Conservation (phyloP, 2,113 vertebrate species). For the Anguilla rostrata region DNA sequence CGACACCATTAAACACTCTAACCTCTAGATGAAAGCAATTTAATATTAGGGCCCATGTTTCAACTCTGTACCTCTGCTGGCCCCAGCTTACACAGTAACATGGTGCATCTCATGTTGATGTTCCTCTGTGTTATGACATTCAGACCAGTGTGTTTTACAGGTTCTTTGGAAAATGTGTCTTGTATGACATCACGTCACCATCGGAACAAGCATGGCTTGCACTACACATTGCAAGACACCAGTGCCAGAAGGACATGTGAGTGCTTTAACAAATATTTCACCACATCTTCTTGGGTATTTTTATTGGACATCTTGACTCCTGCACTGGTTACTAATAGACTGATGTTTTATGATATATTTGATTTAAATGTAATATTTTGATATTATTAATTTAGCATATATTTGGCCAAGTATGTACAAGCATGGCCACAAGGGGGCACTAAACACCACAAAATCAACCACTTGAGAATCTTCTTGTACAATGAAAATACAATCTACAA, state of each 20-base stretch:
- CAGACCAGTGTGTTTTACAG: background rate
- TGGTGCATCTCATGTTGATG: background rate
- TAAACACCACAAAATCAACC: background rate
- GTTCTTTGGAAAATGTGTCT: background rate
- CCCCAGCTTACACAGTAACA: background rate
- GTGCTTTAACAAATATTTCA: background rate
- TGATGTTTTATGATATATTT: too few species aligned
- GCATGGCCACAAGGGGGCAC: constrained; percentile 23
- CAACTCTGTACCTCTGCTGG: background rate
- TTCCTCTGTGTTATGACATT: background rate
- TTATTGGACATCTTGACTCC: too few species aligned
- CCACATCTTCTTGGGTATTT: too few species aligned
- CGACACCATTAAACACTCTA: too few species aligned
- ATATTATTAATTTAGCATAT: background rate
- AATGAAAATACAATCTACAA: background rate
- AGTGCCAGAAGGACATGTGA: constrained; percentile 21
- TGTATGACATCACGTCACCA: background rate
- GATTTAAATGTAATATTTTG: background rate
- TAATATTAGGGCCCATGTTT: background rate
- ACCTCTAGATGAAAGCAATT: background rate
- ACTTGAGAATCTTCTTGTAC: too few species aligned
- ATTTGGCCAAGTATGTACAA: background rate
- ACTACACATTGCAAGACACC: background rate
- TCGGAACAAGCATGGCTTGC: constrained; percentile 10
- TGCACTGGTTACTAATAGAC: too few species aligned